Evolutionary conservation across 2,888 invertebrate species (phyloP).

Genomic region (Agrotis segetum): DNA sequence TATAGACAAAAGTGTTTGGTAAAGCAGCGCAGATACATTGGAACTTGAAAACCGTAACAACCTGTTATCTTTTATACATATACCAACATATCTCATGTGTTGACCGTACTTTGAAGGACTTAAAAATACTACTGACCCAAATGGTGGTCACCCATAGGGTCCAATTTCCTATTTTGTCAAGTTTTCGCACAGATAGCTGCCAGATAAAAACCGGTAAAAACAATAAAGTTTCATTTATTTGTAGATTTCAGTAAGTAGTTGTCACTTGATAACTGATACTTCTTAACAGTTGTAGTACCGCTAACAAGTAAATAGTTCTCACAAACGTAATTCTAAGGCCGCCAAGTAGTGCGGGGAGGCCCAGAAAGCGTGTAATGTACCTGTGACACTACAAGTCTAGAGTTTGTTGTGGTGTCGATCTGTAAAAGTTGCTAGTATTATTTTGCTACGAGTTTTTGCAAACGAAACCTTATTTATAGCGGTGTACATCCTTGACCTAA

Average conservation of each 20-base stretch:
- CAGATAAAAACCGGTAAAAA: too few relatives aligned
- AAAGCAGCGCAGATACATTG: too few relatives aligned
- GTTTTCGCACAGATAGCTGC: too few relatives aligned
- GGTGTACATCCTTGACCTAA: background rate
- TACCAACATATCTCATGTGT: too few relatives aligned
- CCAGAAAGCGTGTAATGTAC: constrained; percentile 44
- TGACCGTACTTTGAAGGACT: too few relatives aligned
- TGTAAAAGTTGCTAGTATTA: background rate
- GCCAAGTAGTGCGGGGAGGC: constrained; percentile 38
- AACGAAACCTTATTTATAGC: background rate
- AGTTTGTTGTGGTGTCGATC: constrained; percentile 8
- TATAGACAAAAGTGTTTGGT: too few relatives aligned
- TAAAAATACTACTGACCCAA: too few relatives aligned
- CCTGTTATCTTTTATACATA: too few relatives aligned
- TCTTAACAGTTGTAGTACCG: background rate
- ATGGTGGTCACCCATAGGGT: too few relatives aligned
- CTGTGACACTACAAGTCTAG: background rate
- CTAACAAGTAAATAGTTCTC: constrained; percentile 33
- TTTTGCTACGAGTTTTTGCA: background rate
- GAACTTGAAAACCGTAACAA: too few relatives aligned
- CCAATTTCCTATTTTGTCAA: too few relatives aligned
- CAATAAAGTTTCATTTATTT: background rate
- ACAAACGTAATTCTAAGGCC: constrained; percentile 28
- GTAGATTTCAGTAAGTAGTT: background rate
- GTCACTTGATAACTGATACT: constrained; percentile 29